phyloP scores from a whole-genome alignment of 2,888 invertebrate species.

The Mesorhabditis belari region DNA sequence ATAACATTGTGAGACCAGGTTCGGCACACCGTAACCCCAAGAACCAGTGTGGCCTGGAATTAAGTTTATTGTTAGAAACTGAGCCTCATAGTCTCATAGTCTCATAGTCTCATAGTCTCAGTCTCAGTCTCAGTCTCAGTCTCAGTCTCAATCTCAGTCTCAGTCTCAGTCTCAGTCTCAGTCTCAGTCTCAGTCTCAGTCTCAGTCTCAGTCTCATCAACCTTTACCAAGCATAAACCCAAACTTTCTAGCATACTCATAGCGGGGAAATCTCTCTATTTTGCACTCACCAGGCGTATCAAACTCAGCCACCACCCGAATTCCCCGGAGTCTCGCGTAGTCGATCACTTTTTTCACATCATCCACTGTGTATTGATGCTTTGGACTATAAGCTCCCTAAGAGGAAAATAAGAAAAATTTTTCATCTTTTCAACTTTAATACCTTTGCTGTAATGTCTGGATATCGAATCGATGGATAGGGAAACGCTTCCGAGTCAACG shows the following conservation, averaged over 20 bases:
- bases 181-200: too few species aligned
- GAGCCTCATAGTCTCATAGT: too few species aligned
- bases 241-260: too few species aligned
- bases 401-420: neutral
- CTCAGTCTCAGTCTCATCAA: too few species aligned
- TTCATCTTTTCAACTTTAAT: neutral
- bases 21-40: constrained; percentile 73
- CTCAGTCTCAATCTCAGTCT: too few species aligned
- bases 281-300: constrained; percentile 62
- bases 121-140: too few species aligned
- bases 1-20: constrained; percentile 67
- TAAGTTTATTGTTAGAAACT: too few species aligned
- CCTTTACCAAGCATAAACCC: too few species aligned
- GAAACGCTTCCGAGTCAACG: constrained; percentile 81
- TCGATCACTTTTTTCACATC: constrained; percentile 68
- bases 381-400: constrained; percentile 32
- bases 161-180: too few species aligned
- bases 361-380: constrained; percentile 21
- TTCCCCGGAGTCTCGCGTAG: constrained; percentile 73
- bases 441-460: constrained; percentile 60
- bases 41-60: constrained; percentile 73
- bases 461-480: constrained; percentile 71
- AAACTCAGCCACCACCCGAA: constrained; percentile 80
- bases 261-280: too few species aligned
- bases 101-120: too few species aligned